Conservation (phyloP, 2,113 vertebrate genomes). For the Bujurquina vittata region DNA sequence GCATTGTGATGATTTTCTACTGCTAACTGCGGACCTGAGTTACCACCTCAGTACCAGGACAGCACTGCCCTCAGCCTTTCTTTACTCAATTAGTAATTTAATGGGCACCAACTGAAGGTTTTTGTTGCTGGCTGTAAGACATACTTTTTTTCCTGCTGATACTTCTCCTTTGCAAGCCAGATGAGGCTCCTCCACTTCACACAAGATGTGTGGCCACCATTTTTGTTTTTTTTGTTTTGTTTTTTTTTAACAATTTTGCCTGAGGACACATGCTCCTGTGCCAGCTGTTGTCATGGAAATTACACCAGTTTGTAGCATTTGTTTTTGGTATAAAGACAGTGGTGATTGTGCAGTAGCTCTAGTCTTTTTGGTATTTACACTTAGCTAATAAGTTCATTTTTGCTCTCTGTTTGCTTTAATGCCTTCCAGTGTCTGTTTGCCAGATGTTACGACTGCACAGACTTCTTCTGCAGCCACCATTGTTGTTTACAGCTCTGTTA, state of each 20-base stretch:
- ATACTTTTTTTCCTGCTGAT: constrained; percentile 9
- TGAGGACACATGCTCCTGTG: constrained; percentile 27
- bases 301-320: constrained; percentile 39
- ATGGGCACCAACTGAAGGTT: constrained; percentile 17
- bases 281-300: constrained; percentile 57
- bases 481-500: constrained; percentile 45
- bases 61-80: neutral
- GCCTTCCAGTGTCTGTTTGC: constrained; percentile 17
- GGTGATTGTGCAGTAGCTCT: constrained; percentile 31
- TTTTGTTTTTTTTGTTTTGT: neutral
- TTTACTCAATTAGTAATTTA: constrained; percentile 24
- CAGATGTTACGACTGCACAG: constrained; percentile 36
- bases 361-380: constrained; percentile 33
- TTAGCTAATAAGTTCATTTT: constrained; percentile 43
- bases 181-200: constrained; percentile 43
- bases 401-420: constrained; percentile 45
- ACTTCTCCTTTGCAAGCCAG: constrained; percentile 30
- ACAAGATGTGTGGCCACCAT: constrained; percentile 31
- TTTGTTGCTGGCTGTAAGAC: constrained; percentile 21
- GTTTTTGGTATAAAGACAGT: constrained; percentile 29
- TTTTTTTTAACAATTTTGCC: constrained; percentile 12
- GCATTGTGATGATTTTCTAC: neutral
- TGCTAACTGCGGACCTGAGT: neutral
- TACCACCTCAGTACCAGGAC: neutral
- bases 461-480: constrained; percentile 13